Percentiles rank a stretch among this genome's conserved stretches.
These are phyloP conservation scores for Idris sp. DNA, from an alignment of 1,140 invertebrate genomes.

Conservation along the genomic window DNA sequence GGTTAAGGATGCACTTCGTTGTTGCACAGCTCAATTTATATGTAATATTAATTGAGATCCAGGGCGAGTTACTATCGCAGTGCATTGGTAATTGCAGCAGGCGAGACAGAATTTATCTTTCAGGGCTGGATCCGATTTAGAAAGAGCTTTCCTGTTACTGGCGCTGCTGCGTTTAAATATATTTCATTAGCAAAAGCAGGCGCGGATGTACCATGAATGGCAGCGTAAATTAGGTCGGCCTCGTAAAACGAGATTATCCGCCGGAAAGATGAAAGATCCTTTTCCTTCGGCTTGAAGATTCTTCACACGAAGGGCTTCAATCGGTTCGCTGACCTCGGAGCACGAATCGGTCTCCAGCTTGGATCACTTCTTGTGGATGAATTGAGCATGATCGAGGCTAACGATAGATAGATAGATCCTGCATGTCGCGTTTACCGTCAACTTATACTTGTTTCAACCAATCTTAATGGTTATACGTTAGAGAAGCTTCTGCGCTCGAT, in stretches of 20 bases:
- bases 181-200: slow-evolving; percentile 47
- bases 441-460: slow-evolving; percentile 47
- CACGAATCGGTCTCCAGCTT: slow-evolving; percentile 56
- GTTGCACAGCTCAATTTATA: slow-evolving; percentile 9
- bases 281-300: slow-evolving; percentile 43
- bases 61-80: slow-evolving; percentile 29
- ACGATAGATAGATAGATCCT: slow-evolving; percentile 59
- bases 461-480: slow-evolving; percentile 40
- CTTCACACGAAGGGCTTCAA: slow-evolving; percentile 55
- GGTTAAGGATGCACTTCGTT: neutral
- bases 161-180: slow-evolving; percentile 28
- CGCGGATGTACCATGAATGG: slow-evolving; percentile 40
- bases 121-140: slow-evolving; percentile 35
- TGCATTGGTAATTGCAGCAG: slow-evolving; percentile 32
- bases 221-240: slow-evolving; percentile 58
- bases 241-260: slow-evolving; percentile 58
- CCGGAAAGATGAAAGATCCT: slow-evolving; percentile 58
- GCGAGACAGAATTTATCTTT: slow-evolving; percentile 27
- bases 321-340: slow-evolving; percentile 55
- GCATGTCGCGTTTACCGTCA: slow-evolving; percentile 43
- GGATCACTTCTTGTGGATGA: slow-evolving; percentile 42
- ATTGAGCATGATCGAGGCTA: slow-evolving; percentile 52
- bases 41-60: slow-evolving; percentile 33
- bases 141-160: slow-evolving; percentile 20
- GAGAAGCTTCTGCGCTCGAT: slow-evolving; percentile 23